Conservation (phyloP, 2,797 vertebrate genomes). For the Scleropages formosus region DNA sequence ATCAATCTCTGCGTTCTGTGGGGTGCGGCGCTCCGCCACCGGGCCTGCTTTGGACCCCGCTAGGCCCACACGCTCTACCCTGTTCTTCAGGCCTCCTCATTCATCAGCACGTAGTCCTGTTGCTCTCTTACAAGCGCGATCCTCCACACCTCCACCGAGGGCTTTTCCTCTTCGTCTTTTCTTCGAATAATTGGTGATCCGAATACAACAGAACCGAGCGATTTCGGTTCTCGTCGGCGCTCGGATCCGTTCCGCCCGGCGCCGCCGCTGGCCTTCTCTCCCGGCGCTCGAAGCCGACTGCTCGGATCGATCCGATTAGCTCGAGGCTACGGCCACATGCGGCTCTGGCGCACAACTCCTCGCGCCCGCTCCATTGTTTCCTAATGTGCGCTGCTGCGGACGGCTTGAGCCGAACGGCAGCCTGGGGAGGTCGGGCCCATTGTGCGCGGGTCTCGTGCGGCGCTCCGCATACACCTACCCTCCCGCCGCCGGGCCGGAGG, state of each 20-base stretch:
- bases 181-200: neutral
- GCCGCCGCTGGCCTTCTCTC: neutral
- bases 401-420: neutral
- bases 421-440: neutral
- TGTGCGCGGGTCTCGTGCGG: slow-evolving; percentile 18
- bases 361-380: slow-evolving; percentile 13
- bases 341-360: neutral
- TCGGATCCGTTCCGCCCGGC: neutral
- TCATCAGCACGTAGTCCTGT: neutral
- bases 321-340: neutral
- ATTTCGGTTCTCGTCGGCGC: too few relatives aligned
- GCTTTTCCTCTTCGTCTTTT: neutral
- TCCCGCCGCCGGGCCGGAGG: slow-evolving; percentile 16
- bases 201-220: neutral
- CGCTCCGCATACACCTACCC: neutral
- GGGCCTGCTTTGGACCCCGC: neutral
- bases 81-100: neutral
- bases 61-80: neutral
- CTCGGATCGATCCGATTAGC: slow-evolving; percentile 20
- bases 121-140: neutral
- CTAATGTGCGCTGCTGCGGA: neutral
- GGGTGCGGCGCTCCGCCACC: neutral
- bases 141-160: neutral
- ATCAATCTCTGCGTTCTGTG: neutral
- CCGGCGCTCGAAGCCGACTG: slow-evolving; percentile 1